Conservation (phyloP, 2,888 invertebrate genomes). For the Leptinotarsa rubiginosa region DNA sequence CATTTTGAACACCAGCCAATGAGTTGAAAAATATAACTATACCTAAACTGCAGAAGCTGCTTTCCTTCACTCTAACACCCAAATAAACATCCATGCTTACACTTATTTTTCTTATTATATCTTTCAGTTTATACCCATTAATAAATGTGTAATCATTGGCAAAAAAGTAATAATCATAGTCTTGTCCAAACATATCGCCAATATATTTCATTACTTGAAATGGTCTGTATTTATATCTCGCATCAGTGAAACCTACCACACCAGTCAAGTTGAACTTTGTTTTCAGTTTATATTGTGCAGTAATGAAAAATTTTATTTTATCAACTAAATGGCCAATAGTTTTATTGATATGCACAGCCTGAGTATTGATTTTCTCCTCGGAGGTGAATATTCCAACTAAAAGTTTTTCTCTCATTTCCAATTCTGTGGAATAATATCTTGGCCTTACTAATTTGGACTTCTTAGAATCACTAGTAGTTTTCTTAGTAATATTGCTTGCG, state of each 20-base stretch:
- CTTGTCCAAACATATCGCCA: conserved; percentile 87
- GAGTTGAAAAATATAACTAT: conserved; percentile 44
- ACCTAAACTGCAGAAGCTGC: conserved; percentile 79
- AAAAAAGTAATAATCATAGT: conserved; percentile 93
- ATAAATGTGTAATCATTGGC: conserved; percentile 88
- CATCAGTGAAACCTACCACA: conserved; percentile 90
- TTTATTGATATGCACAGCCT: conserved; percentile 87
- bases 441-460: conserved; percentile 78
- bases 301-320: conserved; percentile 74
- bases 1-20: no score
- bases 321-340: conserved; percentile 88
- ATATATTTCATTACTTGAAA: conserved; percentile 92
- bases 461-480: conserved; percentile 45
- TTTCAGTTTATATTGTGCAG: conserved; percentile 63
- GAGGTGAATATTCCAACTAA: conserved; percentile 88
- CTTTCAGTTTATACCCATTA: conserved; percentile 80
- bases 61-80: conserved; percentile 75
- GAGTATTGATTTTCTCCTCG: conserved; percentile 76
- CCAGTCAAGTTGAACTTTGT: conserved; percentile 62
- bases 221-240: conserved; percentile 79
- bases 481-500: conserved; percentile 49
- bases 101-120: conserved; percentile 81
- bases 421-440: conserved; percentile 93
- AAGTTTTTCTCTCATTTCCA: conserved; percentile 90
- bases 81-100: conserved; percentile 88